Conservation (phyloP, 2,113 vertebrate genomes). For the Taurulus bubalis region DNA sequence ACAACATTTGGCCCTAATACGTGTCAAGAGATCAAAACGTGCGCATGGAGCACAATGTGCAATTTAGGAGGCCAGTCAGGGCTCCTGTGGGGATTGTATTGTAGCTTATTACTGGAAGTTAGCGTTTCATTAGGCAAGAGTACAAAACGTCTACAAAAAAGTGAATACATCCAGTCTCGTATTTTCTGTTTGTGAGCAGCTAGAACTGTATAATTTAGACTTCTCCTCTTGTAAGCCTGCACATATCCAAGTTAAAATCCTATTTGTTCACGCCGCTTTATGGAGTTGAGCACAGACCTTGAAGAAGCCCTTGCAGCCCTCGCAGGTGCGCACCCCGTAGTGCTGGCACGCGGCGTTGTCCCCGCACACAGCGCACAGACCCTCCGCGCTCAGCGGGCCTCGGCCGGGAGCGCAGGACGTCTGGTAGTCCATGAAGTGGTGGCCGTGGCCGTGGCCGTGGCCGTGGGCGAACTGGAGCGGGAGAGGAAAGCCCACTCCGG, state of each 20-base stretch:
- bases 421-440: conserved; percentile 91
- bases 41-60: conserved; percentile 41
- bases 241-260: neutral
- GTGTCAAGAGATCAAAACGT: conserved; percentile 65
- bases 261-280: neutral
- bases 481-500: conserved; percentile 88
- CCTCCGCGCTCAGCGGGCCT: conserved; percentile 88
- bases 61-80: conserved; percentile 33
- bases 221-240: neutral
- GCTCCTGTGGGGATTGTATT: conserved; percentile 9
- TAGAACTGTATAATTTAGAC: neutral
- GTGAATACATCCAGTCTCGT: neutral
- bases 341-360: conserved; percentile 97
- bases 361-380: conserved; percentile 95
- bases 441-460: conserved; percentile 86
- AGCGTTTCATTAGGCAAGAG: neutral
- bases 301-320: conserved; percentile 96
- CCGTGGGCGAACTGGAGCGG: conserved; percentile 88
- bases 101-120: conserved; percentile 2
- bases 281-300: conserved; percentile 83
- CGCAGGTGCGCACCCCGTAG: conserved; percentile 94
- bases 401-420: conserved; percentile 84
- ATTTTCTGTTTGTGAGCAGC: neutral
- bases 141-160: neutral
- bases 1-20: conserved; percentile 55